Percentiles rank a stretch among this genome's conserved stretches.
Evolutionary conservation across 2,113 vertebrate genomes (phyloP).

Genomic region (Labeo catla): DNA sequence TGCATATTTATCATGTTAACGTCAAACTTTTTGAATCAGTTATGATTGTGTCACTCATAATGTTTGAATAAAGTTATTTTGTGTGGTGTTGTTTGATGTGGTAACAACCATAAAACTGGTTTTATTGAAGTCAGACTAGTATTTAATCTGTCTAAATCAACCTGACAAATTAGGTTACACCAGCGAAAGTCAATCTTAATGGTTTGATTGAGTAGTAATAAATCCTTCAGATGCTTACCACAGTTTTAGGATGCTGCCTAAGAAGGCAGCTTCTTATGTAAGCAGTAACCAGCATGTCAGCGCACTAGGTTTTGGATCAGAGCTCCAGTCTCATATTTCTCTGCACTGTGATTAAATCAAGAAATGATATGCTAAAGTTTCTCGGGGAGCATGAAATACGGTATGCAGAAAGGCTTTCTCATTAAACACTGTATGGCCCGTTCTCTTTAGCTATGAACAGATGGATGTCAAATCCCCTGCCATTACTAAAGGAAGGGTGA

Average conservation of each 20-base stretch:
- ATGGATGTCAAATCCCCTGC: constrained; percentile 15
- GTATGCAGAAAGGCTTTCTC: constrained; percentile 1
- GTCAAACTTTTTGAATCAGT: background rate
- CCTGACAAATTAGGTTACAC: background rate
- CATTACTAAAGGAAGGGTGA: constrained; percentile 15
- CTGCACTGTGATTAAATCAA: constrained; percentile 26
- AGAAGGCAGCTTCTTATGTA: background rate
- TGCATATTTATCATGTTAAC: background rate
- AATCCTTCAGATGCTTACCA: background rate
- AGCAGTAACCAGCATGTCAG: background rate
- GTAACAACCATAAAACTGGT: background rate
- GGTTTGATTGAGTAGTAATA: background rate
- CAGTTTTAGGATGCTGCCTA: background rate
- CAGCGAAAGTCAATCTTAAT: background rate
- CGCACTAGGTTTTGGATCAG: background rate
- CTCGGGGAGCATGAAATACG: constrained; percentile 4
- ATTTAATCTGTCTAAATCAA: background rate
- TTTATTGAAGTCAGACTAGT: background rate
- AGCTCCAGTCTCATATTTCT: constrained; percentile 7
- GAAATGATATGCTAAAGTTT: background rate
- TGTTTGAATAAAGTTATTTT: background rate
- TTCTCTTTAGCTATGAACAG: constrained; percentile 19
- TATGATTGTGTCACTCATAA: background rate
- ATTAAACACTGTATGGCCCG: background rate
- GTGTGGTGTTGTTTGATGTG: background rate